Evolutionary conservation across 2,888 invertebrate genomes (phyloP).

Genomic region (Choreutis nemorana): DNA sequence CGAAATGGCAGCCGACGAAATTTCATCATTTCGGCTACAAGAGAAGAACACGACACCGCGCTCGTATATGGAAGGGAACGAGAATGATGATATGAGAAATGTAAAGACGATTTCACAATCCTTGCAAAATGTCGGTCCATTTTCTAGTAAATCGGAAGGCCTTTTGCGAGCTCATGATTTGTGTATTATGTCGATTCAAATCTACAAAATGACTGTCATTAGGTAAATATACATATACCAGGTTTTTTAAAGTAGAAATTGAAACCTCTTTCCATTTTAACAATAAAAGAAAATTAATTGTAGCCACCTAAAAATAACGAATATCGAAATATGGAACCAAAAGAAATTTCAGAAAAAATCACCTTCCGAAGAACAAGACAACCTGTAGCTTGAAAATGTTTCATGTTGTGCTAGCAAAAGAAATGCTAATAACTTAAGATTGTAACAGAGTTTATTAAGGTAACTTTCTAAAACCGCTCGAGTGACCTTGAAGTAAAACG

Average conservation of each 20-base stretch:
- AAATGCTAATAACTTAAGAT: constrained; percentile 30
- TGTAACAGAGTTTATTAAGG: constrained; percentile 40
- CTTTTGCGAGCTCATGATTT: too few relatives aligned
- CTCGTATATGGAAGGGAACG: constrained; percentile 29
- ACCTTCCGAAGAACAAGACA: too few relatives aligned
- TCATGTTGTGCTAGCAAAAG: constrained; percentile 8
- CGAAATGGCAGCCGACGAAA: constrained; percentile 61
- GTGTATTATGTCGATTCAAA: too few relatives aligned
- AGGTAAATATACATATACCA: too few relatives aligned
- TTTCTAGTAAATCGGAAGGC: too few relatives aligned
- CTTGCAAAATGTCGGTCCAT: too few relatives aligned
- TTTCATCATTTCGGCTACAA: constrained; percentile 55
- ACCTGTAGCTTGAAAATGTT: too few relatives aligned
- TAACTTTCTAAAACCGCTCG: constrained; percentile 66
- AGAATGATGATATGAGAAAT: constrained; percentile 45
- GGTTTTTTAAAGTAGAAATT: too few relatives aligned
- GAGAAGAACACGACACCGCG: constrained; percentile 46
- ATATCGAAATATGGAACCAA: constrained; percentile 2
- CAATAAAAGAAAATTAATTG: too few relatives aligned
- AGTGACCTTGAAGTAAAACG: constrained; percentile 66
- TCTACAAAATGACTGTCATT: too few relatives aligned
- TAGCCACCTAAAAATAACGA: constrained; percentile 7
- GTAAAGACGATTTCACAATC: constrained; percentile 18
- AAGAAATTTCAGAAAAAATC: too few relatives aligned
- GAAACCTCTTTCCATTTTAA: too few relatives aligned